Evolutionary conservation across 2,797 vertebrate genomes (phyloP), one percentile per base, ranked within the genome.

Genomic region (Ciconia nigra): DNA sequence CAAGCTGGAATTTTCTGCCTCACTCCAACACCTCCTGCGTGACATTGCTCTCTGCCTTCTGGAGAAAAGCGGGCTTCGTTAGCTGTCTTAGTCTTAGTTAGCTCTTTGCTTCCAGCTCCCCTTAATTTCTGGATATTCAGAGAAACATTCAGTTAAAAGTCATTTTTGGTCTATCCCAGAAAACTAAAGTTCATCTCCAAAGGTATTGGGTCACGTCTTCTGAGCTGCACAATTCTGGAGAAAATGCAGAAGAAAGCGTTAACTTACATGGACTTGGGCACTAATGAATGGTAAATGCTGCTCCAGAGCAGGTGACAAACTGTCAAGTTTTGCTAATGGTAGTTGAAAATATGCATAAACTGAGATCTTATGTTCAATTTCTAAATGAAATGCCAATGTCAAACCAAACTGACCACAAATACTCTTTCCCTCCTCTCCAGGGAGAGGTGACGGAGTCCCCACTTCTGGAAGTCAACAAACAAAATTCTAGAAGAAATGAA

Each of bases 31-130:
- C 13, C 33, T 83, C 18, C 49, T n/a, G 13, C 20, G 5, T 9
- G 13, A 25, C 29, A 20, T 39, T 37, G 15, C 5, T 83, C 42
- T 87, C 24, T 1, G 5, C 8, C 57, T 41, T 59, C 52, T 57
- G 25, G 31, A 76, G 29, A 57, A 79, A 87, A 65, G n/a, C 2
- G 1, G 31, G 7, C 19, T 66, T 70, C 0, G 0, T 35, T 49
- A 54, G 18, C n/a, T 63, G 4, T 47, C n/a, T 55, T 54, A 44
- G 33, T 28, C 41, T 41, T 49, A 44, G 13, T n/a, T 28, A 83
- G 14, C 4, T 57, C n/a, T 77, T 86, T 62, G 7, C 25, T 47
- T 88, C 37, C 62, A 59, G 28, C 22, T 52, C 66, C 65, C 37
- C 51, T 74, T 47, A 51, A 59, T 55, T 81, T 78, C 44, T 78